Conservation (phyloP, 53 echinoderm and acorn worm genomes). For the Stichopus horrens region DNA sequence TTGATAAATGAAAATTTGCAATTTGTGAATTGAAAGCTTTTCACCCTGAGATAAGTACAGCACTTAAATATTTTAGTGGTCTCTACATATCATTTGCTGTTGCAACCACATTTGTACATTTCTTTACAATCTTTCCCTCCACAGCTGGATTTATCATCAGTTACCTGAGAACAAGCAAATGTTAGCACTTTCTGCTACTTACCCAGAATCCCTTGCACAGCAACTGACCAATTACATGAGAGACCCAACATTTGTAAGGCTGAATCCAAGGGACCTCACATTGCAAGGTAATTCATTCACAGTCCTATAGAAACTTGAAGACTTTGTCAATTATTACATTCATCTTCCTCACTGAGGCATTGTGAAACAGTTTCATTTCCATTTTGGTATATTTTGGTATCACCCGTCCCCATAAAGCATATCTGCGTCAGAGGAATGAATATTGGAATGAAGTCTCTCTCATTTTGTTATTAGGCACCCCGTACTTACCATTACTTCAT, state of each 20-base stretch:
- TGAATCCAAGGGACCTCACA: slow-evolving; percentile 80
- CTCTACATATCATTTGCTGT: no score
- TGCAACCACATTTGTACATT: neutral
- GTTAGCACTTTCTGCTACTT: slow-evolving; percentile 94
- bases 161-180: slow-evolving; percentile 97
- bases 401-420: no score
- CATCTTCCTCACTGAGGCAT: no score
- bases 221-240: slow-evolving; percentile 96
- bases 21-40: neutral
- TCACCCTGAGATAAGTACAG: neutral
- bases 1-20: no score
- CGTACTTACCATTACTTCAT: no score
- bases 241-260: slow-evolving; percentile 91
- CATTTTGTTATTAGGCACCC: no score
- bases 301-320: no score
- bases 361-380: no score
- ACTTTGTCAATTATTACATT: no score
- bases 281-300: slow-evolving; percentile 63
- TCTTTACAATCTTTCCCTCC: slow-evolving; percentile 6
- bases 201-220: slow-evolving; percentile 91
- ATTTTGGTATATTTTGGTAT: no score
- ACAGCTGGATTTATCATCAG: slow-evolving; percentile 88
- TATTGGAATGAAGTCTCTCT: no score
- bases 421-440: no score
- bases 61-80: neutral